These are phyloP conservation scores for Cabera pusaria DNA, from an alignment of 2,888 invertebrate species.

Conservation along the genomic window DNA sequence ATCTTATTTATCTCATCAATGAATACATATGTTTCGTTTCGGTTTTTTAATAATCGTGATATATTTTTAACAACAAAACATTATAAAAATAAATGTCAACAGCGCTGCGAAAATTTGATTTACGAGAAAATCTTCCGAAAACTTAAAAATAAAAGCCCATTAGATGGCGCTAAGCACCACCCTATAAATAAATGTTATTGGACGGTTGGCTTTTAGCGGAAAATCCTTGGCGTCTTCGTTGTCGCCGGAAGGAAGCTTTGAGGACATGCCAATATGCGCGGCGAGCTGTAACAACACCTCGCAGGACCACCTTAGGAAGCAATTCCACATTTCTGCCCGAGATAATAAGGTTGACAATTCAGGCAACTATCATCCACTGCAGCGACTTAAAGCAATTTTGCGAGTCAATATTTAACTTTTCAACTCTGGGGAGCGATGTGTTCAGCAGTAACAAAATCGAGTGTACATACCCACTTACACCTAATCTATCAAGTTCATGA, in stretches of 20 bases:
- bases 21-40: no score
- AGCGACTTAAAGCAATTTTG: constrained; percentile 78
- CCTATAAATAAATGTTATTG: constrained; percentile 39
- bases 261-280: constrained; percentile 77
- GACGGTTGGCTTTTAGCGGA: constrained; percentile 52
- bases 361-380: constrained; percentile 65
- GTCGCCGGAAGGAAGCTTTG: constrained; percentile 67
- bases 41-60: no score
- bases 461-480: constrained; percentile 38
- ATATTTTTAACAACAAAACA: no score
- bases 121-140: constrained; percentile 2
- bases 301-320: constrained; percentile 49
- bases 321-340: constrained; percentile 54
- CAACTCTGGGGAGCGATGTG: constrained; percentile 68
- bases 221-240: constrained; percentile 45
- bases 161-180: constrained; percentile 15
- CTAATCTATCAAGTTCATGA: constrained; percentile 37
- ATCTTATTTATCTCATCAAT: no score
- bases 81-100: no score
- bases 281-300: constrained; percentile 69
- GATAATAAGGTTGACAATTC: constrained; percentile 66
- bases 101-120: no score
- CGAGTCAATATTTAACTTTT: constrained; percentile 78
- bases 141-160: constrained; percentile 17
- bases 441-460: constrained; percentile 61